Evolutionary conservation across 2,113 vertebrate genomes (phyloP).

Genomic region (Otus sunia): DNA sequence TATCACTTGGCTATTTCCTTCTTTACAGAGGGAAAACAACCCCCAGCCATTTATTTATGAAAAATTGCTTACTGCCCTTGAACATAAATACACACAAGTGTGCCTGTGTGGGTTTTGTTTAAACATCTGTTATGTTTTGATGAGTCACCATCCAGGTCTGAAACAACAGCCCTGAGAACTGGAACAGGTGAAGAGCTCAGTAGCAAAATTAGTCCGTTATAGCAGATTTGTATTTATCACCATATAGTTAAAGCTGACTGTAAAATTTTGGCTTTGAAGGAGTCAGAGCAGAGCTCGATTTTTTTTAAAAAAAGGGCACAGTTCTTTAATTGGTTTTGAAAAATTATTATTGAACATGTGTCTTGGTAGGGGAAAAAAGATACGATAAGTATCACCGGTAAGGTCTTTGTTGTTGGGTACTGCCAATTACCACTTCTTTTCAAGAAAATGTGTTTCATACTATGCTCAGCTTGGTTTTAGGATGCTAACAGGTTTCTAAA

Average conservation of each 20-base stretch:
- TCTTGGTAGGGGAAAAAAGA: not conserved
- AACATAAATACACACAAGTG: not conserved
- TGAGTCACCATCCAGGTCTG: not conserved
- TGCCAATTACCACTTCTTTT: not conserved
- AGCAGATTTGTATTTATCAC: not conserved
- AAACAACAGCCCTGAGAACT: not conserved
- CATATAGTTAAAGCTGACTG: not conserved
- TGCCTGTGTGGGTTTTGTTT: not conserved
- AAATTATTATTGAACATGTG: not conserved
- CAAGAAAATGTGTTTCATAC: not conserved
- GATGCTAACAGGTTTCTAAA: not conserved
- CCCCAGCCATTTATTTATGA: not conserved
- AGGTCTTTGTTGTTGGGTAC: not conserved
- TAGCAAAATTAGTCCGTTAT: not conserved
- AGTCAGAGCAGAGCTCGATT: not conserved
- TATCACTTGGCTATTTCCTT: not conserved
- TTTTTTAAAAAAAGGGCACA: not conserved
- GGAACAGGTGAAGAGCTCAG: not conserved
- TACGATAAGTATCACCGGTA: not conserved
- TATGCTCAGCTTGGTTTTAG: not conserved
- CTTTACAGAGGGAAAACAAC: not conserved
- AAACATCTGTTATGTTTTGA: not conserved
- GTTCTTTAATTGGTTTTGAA: not conserved
- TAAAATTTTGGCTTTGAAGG: not conserved
- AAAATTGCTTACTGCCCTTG: not conserved